Percentiles rank a stretch among this genome's conserved stretches.
phyloP scores from a whole-genome alignment of 2,888 invertebrate species.

The Adelognathus sp. region DNA sequence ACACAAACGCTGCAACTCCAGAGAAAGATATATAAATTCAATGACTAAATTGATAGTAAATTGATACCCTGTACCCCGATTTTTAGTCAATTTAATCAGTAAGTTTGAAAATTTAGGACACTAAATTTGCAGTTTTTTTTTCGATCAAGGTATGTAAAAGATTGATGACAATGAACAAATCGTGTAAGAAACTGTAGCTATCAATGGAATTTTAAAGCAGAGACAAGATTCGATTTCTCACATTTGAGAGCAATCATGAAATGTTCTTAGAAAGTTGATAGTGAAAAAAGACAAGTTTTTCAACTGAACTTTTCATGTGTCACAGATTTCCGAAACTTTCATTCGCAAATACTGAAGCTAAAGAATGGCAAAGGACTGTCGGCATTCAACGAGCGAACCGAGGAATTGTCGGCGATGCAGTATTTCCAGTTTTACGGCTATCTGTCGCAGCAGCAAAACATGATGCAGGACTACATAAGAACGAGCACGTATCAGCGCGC shows the following conservation, averaged over 20 bases:
- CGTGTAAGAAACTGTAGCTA: too few relatives aligned
- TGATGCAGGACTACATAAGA: conserved; percentile 99
- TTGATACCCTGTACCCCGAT: too few relatives aligned
- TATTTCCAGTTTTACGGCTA: conserved; percentile 99
- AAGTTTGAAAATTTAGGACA: too few relatives aligned
- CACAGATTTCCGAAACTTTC: conserved; percentile 88
- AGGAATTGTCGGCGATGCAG: conserved; percentile 98
- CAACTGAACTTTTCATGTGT: conserved; percentile 27
- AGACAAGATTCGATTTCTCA: not conserved
- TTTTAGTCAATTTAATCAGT: too few relatives aligned
- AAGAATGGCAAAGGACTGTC: conserved; percentile 89
- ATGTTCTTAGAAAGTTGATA: not conserved
- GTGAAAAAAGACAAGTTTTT: not conserved
- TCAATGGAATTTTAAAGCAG: not conserved
- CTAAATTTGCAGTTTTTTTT: too few relatives aligned
- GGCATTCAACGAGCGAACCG: conserved; percentile 97
- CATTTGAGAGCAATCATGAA: not conserved
- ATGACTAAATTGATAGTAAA: too few relatives aligned
- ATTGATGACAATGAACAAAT: too few relatives aligned
- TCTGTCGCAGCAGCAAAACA: conserved; percentile 99
- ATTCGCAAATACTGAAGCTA: conserved; percentile 88
- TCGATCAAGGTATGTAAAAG: too few relatives aligned
- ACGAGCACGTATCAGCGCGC: conserved; percentile 99
- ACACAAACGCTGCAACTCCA: too few relatives aligned
- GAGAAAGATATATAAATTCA: too few relatives aligned